Evolutionary conservation across 2,113 vertebrate genomes (phyloP).

Genomic region (Myocastor coypus): DNA sequence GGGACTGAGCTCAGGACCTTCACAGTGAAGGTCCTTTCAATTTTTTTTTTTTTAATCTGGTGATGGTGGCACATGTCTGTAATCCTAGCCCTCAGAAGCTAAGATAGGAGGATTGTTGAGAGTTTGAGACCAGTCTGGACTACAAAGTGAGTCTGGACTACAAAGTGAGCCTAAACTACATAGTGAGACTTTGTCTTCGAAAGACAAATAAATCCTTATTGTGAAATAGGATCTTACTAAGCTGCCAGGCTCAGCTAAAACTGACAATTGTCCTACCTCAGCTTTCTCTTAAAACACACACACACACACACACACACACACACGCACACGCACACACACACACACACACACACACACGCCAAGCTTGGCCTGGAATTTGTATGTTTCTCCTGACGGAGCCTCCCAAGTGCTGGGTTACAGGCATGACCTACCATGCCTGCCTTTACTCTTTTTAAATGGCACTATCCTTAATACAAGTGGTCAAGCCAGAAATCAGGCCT

Average conservation of each 20-base stretch:
- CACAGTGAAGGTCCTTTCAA: neutral
- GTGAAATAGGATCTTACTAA: neutral
- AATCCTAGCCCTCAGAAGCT: too few relatives aligned
- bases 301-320: too few relatives aligned
- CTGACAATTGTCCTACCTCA: neutral
- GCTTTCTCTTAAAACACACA: neutral
- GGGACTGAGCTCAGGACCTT: neutral
- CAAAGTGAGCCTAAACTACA: too few relatives aligned
- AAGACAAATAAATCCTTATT: neutral
- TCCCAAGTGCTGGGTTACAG: neutral
- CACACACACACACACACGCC: too few relatives aligned
- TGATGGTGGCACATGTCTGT: too few relatives aligned
- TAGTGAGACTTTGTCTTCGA: too few relatives aligned
- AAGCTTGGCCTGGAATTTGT: neutral
- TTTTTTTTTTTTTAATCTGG: neutral
- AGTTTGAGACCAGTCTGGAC: too few relatives aligned
- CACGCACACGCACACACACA: too few relatives aligned
- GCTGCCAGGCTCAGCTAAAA: neutral
- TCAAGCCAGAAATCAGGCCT: neutral
- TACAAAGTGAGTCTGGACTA: too few relatives aligned
- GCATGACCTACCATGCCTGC: neutral
- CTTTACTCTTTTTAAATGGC: neutral
- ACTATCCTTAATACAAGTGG: neutral
- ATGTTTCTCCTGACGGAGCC: neutral
- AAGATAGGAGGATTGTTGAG: too few relatives aligned